These are phyloP conservation scores for Nannoperca australis DNA, from an alignment of 2,797 vertebrate species.

Conservation along the genomic window DNA sequence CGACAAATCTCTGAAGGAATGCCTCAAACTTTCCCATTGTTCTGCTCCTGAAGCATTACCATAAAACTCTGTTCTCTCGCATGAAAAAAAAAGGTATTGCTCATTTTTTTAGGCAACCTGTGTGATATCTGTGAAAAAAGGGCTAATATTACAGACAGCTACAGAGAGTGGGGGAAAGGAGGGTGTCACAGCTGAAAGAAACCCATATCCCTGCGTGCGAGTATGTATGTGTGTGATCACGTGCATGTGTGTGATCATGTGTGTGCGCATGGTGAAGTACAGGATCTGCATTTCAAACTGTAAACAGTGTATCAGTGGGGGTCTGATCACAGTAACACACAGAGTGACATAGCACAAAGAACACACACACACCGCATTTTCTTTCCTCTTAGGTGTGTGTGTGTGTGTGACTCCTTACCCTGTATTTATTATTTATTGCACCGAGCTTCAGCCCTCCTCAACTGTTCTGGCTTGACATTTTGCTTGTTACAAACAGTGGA, in stretches of 20 bases:
- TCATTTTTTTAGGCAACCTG: constrained; percentile 51
- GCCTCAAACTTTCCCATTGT: constrained; percentile 72
- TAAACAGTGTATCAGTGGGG: constrained; percentile 27
- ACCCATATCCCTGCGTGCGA: constrained; percentile 17
- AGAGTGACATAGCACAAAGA: constrained; percentile 35
- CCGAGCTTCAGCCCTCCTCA: constrained; percentile 9
- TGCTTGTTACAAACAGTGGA: constrained; percentile 47
- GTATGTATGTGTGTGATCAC: neutral
- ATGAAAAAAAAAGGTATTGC: constrained; percentile 39
- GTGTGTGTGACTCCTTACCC: constrained; percentile 26
- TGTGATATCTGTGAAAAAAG: constrained; percentile 66
- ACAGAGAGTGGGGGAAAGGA: constrained; percentile 10
- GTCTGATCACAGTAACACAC: constrained; percentile 46
- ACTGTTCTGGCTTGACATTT: constrained; percentile 43
- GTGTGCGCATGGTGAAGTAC: constrained; percentile 7
- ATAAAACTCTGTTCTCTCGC: constrained; percentile 66
- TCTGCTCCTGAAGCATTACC: constrained; percentile 75
- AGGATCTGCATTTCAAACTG: constrained; percentile 56
- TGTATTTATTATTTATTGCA: constrained; percentile 60
- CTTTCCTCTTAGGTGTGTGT: constrained; percentile 10
- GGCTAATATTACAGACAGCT: constrained; percentile 51
- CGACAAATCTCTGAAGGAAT: constrained; percentile 71
- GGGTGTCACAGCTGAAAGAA: constrained; percentile 42
- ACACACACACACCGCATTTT: constrained; percentile 19
- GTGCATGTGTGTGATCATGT: constrained; percentile 1